Conservation (phyloP, 37 sponge, comb jelly and placozoan species). For the Halichondria panicea region DNA sequence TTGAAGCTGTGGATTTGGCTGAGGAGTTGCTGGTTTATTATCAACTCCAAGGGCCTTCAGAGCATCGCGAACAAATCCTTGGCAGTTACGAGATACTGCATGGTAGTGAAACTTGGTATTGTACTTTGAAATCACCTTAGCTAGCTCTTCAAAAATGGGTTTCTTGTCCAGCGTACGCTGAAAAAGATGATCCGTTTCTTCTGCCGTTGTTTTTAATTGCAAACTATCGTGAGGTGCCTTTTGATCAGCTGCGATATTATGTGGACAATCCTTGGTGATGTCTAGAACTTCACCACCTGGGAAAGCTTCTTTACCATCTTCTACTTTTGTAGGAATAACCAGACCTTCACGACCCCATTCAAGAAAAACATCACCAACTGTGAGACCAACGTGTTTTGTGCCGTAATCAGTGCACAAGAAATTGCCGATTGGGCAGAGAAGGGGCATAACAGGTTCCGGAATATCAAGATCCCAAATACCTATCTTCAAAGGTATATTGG, state of each 20-base stretch:
- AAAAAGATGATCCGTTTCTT: constrained; percentile 1
- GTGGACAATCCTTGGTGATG: too few relatives aligned
- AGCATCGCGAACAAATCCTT: constrained; percentile 17
- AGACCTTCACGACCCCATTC: constrained; percentile 10
- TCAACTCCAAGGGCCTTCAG: constrained; percentile 17
- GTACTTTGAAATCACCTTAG: constrained; percentile 6
- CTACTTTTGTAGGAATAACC: neutral
- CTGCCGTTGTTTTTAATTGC: too few relatives aligned
- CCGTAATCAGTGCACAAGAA: neutral
- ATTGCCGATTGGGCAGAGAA: too few relatives aligned
- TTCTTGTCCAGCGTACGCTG: neutral
- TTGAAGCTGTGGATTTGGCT: neutral
- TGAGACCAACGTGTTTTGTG: neutral
- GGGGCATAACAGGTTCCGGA: too few relatives aligned
- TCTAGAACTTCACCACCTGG: neutral
- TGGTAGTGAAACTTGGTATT: neutral
- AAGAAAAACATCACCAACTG: constrained; percentile 1
- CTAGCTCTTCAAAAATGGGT: neutral
- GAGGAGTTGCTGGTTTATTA: neutral
- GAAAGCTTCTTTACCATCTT: neutral
- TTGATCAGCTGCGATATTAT: too few relatives aligned
- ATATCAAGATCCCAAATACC: too few relatives aligned
- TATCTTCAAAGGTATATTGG: too few relatives aligned
- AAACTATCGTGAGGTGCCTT: too few relatives aligned
- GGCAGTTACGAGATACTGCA: constrained; percentile 10